Evolutionary conservation across 2,113 vertebrate species (phyloP).

Genomic region (Mellivora capensis): DNA sequence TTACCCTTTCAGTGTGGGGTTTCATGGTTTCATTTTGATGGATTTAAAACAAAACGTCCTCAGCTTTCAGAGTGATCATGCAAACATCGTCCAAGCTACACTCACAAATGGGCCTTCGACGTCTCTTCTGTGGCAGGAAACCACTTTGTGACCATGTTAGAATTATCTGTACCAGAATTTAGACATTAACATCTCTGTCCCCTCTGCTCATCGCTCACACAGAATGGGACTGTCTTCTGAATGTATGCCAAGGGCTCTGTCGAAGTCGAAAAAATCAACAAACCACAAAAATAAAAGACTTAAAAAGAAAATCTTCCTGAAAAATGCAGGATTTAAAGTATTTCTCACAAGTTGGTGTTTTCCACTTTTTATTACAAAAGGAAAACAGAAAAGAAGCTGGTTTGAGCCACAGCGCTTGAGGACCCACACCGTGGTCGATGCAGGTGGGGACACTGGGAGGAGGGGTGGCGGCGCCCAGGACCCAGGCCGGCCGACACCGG

Average conservation of each 20-base stretch:
- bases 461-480: not conserved
- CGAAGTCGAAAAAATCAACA: not conserved
- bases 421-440: not conserved
- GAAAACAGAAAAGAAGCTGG: not conserved
- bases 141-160: not conserved
- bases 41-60: not conserved
- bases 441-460: rapidly evolving
- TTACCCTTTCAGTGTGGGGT: too few relatives aligned
- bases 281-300: not conserved
- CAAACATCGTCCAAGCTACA: not conserved
- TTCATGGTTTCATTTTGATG: not conserved
- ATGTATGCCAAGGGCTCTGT: not conserved
- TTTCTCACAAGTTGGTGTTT: not conserved
- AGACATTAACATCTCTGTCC: not conserved
- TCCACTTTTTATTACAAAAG: not conserved
- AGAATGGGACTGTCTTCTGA: not conserved
- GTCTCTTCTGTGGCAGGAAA: not conserved
- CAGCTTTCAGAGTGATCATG: not conserved
- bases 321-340: not conserved
- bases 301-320: not conserved
- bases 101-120: not conserved
- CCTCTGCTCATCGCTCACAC: not conserved
- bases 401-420: not conserved
- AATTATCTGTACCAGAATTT: not conserved
- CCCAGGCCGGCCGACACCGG: not conserved